These are phyloP conservation scores for Tiliacea aurago DNA, from an alignment of 2,888 invertebrate species.

Conservation along the genomic window DNA sequence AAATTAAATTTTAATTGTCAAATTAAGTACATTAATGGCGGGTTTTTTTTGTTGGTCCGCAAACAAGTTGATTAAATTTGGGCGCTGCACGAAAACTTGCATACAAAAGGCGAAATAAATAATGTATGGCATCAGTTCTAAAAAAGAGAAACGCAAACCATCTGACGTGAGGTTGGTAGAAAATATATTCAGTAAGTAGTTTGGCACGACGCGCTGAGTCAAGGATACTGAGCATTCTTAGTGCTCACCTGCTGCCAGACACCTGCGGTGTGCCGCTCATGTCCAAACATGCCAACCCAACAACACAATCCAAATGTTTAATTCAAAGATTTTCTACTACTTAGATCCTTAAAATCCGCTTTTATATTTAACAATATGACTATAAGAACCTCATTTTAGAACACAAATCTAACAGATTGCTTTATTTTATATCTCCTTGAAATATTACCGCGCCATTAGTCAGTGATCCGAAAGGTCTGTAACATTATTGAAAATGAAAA, in stretches of 20 bases:
- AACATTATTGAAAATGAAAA: constrained; percentile 65
- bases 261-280: constrained; percentile 77
- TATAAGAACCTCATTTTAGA: constrained; percentile 17
- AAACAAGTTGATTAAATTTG: constrained; percentile 69
- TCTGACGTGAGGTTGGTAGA: constrained; percentile 36
- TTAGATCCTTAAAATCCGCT: background rate
- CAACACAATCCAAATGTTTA: constrained; percentile 37
- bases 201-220: constrained; percentile 78
- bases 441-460: constrained; percentile 51
- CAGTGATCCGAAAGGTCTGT: constrained; percentile 52
- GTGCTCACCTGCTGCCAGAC: constrained; percentile 77
- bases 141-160: constrained; percentile 18
- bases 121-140: constrained; percentile 20
- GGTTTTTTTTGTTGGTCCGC: constrained; percentile 65
- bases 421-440: constrained; percentile 51
- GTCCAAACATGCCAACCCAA: constrained; percentile 54
- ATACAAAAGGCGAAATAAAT: constrained; percentile 36
- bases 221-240: constrained; percentile 73
- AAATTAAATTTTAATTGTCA: constrained; percentile 80
- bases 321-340: constrained; percentile 20
- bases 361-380: constrained; percentile 8
- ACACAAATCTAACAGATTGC: constrained; percentile 31
- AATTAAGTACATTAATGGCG: constrained; percentile 74
- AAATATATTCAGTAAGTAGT: constrained; percentile 69
- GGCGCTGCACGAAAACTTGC: constrained; percentile 39